A percentile compares a stretch with the other conserved stretches of the same genome.
phyloP scores from a whole-genome alignment of 2,888 invertebrate species.

The Macrosoma leucophasiata region DNA sequence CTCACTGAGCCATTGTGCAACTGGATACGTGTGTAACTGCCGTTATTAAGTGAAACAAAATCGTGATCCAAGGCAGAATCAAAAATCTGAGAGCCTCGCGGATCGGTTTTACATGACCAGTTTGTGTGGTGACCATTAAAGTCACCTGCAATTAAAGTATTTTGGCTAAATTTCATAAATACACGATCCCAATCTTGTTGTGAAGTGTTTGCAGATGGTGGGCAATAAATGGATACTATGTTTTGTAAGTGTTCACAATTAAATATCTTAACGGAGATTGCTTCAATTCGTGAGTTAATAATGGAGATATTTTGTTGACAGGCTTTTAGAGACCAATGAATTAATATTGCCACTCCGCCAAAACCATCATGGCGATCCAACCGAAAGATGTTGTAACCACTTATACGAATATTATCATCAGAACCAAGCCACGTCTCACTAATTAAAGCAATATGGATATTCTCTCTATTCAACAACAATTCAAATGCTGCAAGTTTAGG shows the following conservation, averaged over 20 bases:
- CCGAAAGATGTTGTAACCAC: slow-evolving; percentile 23
- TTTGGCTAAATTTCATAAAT: too few relatives aligned
- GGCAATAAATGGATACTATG: too few relatives aligned
- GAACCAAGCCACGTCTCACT: slow-evolving; percentile 28
- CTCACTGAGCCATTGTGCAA: too few relatives aligned
- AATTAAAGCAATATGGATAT: slow-evolving; percentile 25
- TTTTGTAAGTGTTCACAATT: not conserved
- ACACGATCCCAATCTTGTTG: too few relatives aligned
- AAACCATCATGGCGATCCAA: slow-evolving; percentile 24
- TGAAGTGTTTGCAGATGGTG: too few relatives aligned
- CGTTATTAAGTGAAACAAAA: too few relatives aligned
- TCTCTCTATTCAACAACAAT: slow-evolving; percentile 20
- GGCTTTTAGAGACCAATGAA: slow-evolving; percentile 24
- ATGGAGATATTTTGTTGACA: not conserved
- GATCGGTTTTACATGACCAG: too few relatives aligned
- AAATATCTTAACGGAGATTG: not conserved
- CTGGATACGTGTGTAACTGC: too few relatives aligned
- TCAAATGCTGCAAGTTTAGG: slow-evolving; percentile 24
- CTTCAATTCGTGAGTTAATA: slow-evolving; percentile 9
- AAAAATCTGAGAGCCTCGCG: too few relatives aligned
- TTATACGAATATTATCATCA: slow-evolving; percentile 16
- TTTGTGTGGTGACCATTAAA: too few relatives aligned
- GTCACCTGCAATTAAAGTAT: too few relatives aligned
- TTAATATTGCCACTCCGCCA: slow-evolving; percentile 28
- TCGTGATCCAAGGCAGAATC: too few relatives aligned